These are phyloP conservation scores for Crocallis elinguaria DNA, from an alignment of 2,888 invertebrate genomes.

Conservation along the genomic window DNA sequence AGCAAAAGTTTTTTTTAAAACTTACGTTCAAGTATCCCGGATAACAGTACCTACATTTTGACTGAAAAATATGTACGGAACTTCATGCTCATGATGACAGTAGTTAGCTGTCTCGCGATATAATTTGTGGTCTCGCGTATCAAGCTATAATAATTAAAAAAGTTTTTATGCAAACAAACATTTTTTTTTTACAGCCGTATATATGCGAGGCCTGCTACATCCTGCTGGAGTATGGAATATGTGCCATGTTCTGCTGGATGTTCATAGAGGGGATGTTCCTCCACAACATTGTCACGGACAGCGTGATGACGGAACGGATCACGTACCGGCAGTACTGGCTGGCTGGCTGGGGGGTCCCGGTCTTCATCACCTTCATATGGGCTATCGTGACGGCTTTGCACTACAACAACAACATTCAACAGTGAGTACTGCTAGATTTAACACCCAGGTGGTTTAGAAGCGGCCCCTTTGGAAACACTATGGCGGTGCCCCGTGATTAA, in stretches of 20 bases:
- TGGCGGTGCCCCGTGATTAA: too few relatives aligned
- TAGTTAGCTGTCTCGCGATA: too few relatives aligned
- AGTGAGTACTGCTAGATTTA: slow-evolving; percentile 23
- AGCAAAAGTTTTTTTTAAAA: too few relatives aligned
- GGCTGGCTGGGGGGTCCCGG: slow-evolving; percentile 91
- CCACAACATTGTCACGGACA: slow-evolving; percentile 92
- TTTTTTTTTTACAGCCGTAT: slow-evolving; percentile 86
- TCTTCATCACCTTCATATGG: slow-evolving; percentile 89
- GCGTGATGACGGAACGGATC: slow-evolving; percentile 86
- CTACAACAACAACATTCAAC: slow-evolving; percentile 41
- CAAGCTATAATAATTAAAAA: background rate
- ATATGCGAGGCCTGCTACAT: slow-evolving; percentile 92
- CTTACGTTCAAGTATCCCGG: too few relatives aligned
- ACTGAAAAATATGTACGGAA: too few relatives aligned
- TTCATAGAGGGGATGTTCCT: slow-evolving; percentile 96
- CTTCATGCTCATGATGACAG: too few relatives aligned
- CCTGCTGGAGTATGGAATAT: slow-evolving; percentile 94
- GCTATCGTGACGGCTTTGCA: slow-evolving; percentile 83
- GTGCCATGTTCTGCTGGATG: slow-evolving; percentile 98
- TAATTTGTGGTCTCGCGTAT: too few relatives aligned
- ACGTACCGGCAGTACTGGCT: slow-evolving; percentile 85
- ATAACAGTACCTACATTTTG: too few relatives aligned
- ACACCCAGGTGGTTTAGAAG: too few relatives aligned
- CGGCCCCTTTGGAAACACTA: too few relatives aligned
- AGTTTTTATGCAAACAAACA: background rate